Base-by-base conservation (phyloP, 2,113 vertebrate species). In the Verasper variegatus region DNA sequence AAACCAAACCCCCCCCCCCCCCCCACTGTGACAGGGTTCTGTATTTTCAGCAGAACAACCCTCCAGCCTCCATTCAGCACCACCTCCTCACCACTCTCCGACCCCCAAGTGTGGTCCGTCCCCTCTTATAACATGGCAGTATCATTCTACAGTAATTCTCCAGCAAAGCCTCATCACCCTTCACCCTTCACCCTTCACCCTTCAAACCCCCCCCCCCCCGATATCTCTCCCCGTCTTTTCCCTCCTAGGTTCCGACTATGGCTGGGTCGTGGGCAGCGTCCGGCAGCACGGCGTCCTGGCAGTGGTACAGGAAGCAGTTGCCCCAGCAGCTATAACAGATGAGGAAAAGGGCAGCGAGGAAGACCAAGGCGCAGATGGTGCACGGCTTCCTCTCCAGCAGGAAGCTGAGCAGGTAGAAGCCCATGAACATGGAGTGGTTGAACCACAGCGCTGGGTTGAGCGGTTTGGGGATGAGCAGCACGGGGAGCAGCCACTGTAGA, bases 241-340 rank as follows among this genome's bases (percentile, higher is more conserved):
- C 23, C 69, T 57, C 88, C 90, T 99, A 99, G 89, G 97, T 97
- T 90, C 97, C 98, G 73, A 99, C 95, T 47, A 99, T 95, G n/a
- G 86, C 94, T 2, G 98, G 97, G 92, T 99, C 96, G 0, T 97
- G 97, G 63, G 97, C 97, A 0, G 95, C 94, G 79, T 96, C 95
- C 0, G 98, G 97, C 88, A 99, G 92, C 14, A 95, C 93, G 64
- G 97, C 95, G 78, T 96, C 97, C 68, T 96, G 95, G 95, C 98
- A 99, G 94, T 99, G 97, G 87, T 98, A 99, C 74, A 99, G 95
- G 94, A 99, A 99, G 93, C 98, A 99, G 95, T 99, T 99, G 54
- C 98, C 98, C 98, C 98, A 99, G 92, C 98, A 99, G 90, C 98
- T 99, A 92, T 99, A 99, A 94, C 98, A 99, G 94, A 99, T 97